Base-by-base conservation (phyloP, 1,140 invertebrate species). In the Atta texana region DNA sequence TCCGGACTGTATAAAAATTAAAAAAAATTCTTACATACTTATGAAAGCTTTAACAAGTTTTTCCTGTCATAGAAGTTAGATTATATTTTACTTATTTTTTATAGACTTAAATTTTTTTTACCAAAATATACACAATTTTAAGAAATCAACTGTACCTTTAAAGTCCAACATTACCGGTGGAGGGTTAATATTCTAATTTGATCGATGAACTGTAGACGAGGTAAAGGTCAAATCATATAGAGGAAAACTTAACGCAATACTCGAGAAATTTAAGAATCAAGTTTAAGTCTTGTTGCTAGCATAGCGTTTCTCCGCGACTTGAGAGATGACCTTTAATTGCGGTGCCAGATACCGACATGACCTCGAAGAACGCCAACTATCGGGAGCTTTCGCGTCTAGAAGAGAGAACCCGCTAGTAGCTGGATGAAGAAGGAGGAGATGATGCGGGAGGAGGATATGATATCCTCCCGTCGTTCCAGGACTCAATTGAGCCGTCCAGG, bases 401-500 rank as follows among this genome's bases (percentile, higher is more conserved):
- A 57, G 69, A 68, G 74, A 68, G 61, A 61, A 57, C 57, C 61
- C 71, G 76, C 87, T 80, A 53, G 63, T 68, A 80, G 44, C 76
- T 51, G 24, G 64, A 78, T 72, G 24, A 84, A 59, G 55, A 66
- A 64, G 59, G 59, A 18, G 55, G 64, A 39, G 74, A 64, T n/a
- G 49, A 18, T 77, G 28, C 14, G 10, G 31, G 24, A 69, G 44
- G 24, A 68, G 78, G 51, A 71, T 66, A 21, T 57, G 77, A 78
- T 87, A 89, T 89, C 88, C 72, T 63, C 53, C 71, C 87, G 85
- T 78, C 39, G 77, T 85, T 66, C 34, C 76, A 76, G 85, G 81
- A 80, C 85, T 49, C 76, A 81, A 93, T 93, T 89, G 92, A 93
- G 92, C 90, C 90, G 90, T 92, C 89, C 82, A 87, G 88, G 80